phyloP scores from a whole-genome alignment of 2,797 vertebrate genomes.

The Pagetopsis macropterus region DNA sequence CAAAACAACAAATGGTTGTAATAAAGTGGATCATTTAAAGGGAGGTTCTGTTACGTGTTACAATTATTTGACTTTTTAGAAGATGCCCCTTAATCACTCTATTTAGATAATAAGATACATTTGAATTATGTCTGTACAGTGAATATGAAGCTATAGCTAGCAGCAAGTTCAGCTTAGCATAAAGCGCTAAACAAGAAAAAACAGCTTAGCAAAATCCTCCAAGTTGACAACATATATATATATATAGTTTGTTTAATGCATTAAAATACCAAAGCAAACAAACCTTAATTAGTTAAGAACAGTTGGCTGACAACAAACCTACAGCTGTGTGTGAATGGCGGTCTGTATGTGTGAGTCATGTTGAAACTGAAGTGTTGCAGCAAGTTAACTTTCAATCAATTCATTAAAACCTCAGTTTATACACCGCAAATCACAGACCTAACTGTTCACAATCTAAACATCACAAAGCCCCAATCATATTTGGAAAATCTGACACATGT shows the following conservation, averaged over 20 bases:
- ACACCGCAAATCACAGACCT: neutral
- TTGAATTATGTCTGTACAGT: neutral
- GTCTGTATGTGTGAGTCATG: neutral
- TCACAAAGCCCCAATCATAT: neutral
- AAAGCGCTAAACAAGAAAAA: neutral
- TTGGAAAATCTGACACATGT: neutral
- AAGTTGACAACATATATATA: too few relatives aligned
- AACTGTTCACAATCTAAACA: neutral
- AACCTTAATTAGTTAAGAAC: neutral
- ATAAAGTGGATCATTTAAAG: neutral
- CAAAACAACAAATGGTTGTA: neutral
- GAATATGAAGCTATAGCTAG: neutral
- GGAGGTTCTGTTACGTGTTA: neutral
- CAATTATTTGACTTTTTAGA: neutral
- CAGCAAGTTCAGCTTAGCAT: neutral
- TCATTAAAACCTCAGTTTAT: neutral
- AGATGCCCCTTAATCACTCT: neutral
- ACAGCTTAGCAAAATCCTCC: too few relatives aligned
- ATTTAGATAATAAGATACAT: neutral
- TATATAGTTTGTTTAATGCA: neutral
- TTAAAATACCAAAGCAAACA: neutral
- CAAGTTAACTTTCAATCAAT: constrained; percentile 1
- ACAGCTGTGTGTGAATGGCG: neutral
- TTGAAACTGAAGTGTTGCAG: neutral
- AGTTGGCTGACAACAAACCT: neutral